These are phyloP conservation scores for Callosobruchus maculatus DNA, from an alignment of 2,888 invertebrate genomes.

Conservation along the genomic window DNA sequence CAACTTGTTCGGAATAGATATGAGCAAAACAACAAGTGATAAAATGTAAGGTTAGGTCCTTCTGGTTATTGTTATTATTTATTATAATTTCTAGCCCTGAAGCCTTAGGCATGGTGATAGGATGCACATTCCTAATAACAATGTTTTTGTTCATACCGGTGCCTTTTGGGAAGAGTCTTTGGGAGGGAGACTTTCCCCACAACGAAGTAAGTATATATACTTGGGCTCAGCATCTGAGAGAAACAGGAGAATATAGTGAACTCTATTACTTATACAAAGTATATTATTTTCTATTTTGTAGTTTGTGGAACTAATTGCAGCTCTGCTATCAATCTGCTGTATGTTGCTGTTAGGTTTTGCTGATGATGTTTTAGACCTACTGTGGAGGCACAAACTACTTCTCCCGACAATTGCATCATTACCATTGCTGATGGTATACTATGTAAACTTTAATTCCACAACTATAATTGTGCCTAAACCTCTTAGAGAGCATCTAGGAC, in stretches of 20 bases:
- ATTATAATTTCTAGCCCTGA: conserved; percentile 76
- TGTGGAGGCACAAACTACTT: conserved; percentile 95
- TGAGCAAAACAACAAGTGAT: conserved; percentile 75
- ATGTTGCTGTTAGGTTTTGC: conserved; percentile 98
- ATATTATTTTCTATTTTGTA: no score
- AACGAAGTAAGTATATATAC: conserved; percentile 70
- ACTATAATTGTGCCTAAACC: conserved; percentile 91
- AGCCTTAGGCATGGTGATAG: conserved; percentile 92
- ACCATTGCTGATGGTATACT: conserved; percentile 96
- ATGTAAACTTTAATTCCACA: conserved; percentile 94
- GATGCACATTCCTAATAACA: conserved; percentile 88
- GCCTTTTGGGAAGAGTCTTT: conserved; percentile 77
- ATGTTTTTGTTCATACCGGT: conserved; percentile 96
- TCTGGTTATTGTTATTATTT: conserved; percentile 12
- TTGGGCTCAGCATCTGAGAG: no score
- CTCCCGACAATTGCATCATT: conserved; percentile 94
- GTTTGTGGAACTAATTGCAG: conserved; percentile 95
- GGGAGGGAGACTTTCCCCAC: conserved; percentile 74
- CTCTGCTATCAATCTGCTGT: conserved; percentile 93
- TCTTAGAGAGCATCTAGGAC: conserved; percentile 70
- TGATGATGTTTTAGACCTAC: conserved; percentile 94
- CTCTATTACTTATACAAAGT: no score
- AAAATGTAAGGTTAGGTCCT: conserved; percentile 67
- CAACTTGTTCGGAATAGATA: conserved; percentile 84
- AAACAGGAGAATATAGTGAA: no score